Percentiles rank a stretch among this genome's conserved stretches.
phyloP scores from a whole-genome alignment of 1,140 invertebrate species.

The Himalopsyche phryganea region DNA sequence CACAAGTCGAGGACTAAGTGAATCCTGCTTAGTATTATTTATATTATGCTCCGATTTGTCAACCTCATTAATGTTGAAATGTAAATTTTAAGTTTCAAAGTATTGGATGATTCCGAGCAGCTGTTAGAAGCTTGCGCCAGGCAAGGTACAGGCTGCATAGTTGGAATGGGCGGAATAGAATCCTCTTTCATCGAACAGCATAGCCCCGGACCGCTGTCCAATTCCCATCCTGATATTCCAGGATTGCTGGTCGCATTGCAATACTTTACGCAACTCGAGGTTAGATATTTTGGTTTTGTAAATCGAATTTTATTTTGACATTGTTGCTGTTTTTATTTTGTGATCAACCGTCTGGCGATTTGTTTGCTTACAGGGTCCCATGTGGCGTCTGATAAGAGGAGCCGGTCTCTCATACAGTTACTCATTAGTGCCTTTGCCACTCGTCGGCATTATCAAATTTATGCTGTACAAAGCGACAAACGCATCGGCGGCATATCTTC shows the following conservation, averaged over 20 bases:
- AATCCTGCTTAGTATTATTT: too few species aligned
- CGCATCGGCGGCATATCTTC: constrained; percentile 70
- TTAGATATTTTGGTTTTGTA: constrained; percentile 37
- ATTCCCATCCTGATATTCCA: constrained; percentile 64
- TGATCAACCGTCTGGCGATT: too few species aligned
- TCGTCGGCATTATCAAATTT: constrained; percentile 70
- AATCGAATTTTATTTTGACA: not conserved
- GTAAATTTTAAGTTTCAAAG: too few species aligned
- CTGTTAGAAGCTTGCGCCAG: not conserved
- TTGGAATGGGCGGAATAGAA: constrained; percentile 81
- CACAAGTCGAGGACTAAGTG: too few species aligned
- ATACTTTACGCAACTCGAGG: constrained; percentile 83
- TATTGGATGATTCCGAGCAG: too few species aligned
- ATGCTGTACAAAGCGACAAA: constrained; percentile 72
- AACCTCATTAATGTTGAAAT: too few species aligned
- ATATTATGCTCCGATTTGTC: too few species aligned
- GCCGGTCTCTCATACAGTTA: constrained; percentile 81
- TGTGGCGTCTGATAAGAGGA: constrained; percentile 83
- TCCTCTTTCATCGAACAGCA: constrained; percentile 71
- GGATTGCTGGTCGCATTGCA: constrained; percentile 75
- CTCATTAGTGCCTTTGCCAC: constrained; percentile 57
- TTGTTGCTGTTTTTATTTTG: not conserved
- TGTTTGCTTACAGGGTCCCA: constrained; percentile 65
- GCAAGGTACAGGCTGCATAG: constrained; percentile 54
- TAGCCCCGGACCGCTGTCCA: constrained; percentile 61